A percentile compares a stretch with the other conserved stretches of the same genome.
phyloP scores from a whole-genome alignment of 2,888 invertebrate genomes.

The Caenorhabditis becei region DNA sequence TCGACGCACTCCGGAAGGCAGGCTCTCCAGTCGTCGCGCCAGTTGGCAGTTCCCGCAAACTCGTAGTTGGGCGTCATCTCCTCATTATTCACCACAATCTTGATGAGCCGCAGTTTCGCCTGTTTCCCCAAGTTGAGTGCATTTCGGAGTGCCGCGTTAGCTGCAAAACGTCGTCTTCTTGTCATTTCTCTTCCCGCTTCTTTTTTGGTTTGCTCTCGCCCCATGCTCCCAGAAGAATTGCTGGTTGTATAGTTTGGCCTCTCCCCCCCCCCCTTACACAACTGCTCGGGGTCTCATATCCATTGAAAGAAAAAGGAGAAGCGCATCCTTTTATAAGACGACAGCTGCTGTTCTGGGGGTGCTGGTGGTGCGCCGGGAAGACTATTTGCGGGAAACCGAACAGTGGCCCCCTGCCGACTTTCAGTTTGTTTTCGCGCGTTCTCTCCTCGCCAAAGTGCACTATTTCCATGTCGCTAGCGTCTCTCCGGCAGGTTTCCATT shows the following conservation, averaged over 20 bases:
- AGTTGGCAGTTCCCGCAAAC: constrained; percentile 75
- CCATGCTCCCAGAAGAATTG: constrained; percentile 55
- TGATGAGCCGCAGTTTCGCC: constrained; percentile 79
- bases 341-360: constrained; percentile 24
- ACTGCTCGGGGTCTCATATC: neutral
- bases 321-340: constrained; percentile 29
- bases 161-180: constrained; percentile 70
- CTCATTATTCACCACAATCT: constrained; percentile 80
- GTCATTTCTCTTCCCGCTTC: constrained; percentile 28
- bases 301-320: neutral
- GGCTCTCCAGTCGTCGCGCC: constrained; percentile 79
- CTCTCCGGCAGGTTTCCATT: constrained; percentile 45
- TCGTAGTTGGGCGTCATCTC: constrained; percentile 76
- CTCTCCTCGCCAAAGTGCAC: constrained; percentile 30
- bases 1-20: constrained; percentile 81
- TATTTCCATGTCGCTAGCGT: constrained; percentile 33
- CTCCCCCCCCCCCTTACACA: neutral
- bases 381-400: constrained; percentile 10
- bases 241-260: constrained; percentile 45
- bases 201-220: constrained; percentile 18
- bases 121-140: constrained; percentile 80
- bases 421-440: constrained; percentile 60
- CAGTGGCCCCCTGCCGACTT: constrained; percentile 12
- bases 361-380: neutral
- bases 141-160: constrained; percentile 76